phyloP scores from a whole-genome alignment of 1,140 invertebrate species.

The Sycophaga agraensis region DNA sequence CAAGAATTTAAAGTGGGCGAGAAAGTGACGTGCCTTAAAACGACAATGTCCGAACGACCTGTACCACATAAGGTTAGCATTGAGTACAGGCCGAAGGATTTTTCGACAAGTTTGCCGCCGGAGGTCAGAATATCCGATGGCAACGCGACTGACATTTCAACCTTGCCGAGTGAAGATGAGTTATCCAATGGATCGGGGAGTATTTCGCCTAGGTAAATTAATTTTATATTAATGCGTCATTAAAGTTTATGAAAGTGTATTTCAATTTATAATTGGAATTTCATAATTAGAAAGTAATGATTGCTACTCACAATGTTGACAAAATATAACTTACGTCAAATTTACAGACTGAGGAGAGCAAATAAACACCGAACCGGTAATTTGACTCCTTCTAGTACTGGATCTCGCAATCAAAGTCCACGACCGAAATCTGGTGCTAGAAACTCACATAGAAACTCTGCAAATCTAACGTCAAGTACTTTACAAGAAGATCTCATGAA shows the following conservation, averaged over 20 bases:
- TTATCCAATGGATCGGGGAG: constrained; percentile 61
- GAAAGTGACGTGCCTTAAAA: constrained; percentile 58
- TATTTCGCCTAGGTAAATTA: constrained; percentile 57
- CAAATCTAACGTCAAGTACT: constrained; percentile 67
- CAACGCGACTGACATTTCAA: constrained; percentile 58
- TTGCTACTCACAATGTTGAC: no score
- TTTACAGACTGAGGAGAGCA: constrained; percentile 47
- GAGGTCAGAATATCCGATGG: constrained; percentile 55
- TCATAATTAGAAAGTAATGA: not conserved
- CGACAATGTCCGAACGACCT: constrained; percentile 48
- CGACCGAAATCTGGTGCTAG: constrained; percentile 58
- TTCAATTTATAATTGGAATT: no score
- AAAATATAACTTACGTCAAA: not conserved
- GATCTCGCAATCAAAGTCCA: constrained; percentile 66
- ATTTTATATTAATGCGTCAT: no score
- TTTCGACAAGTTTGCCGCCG: constrained; percentile 47
- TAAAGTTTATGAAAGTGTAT: no score
- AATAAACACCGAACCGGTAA: constrained; percentile 49
- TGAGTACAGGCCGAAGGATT: constrained; percentile 56
- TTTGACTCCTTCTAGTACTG: constrained; percentile 54
- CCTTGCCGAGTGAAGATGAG: constrained; percentile 61
- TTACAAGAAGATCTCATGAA: constrained; percentile 87
- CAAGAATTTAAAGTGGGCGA: constrained; percentile 62
- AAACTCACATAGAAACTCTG: constrained; percentile 61
- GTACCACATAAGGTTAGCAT: constrained; percentile 56